Conservation (phyloP, 2,888 invertebrate genomes). For the Troglohyphantes excavatus region DNA sequence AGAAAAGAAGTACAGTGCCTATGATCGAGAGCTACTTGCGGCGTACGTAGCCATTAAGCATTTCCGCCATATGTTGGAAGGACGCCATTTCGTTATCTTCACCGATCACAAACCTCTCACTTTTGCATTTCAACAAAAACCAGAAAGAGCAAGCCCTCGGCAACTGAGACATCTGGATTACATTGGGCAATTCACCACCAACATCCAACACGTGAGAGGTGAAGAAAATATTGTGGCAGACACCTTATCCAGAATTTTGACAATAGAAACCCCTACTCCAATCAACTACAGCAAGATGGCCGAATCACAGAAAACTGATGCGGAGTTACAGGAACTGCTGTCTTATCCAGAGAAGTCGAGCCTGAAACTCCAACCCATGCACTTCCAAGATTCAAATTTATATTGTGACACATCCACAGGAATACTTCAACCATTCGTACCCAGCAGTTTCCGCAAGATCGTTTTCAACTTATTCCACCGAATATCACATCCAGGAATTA, state of each 20-base stretch:
- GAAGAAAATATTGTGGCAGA: slow-evolving; percentile 32
- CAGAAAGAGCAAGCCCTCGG: slow-evolving; percentile 80
- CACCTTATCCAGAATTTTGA: slow-evolving; percentile 34
- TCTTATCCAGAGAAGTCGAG: neutral
- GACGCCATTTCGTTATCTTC: slow-evolving; percentile 14
- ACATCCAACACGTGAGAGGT: slow-evolving; percentile 81
- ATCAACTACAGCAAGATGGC: neutral
- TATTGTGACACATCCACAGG: neutral
- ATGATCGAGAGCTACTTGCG: slow-evolving; percentile 80
- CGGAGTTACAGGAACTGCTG: neutral
- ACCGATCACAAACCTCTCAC: slow-evolving; percentile 79
- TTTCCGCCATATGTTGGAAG: slow-evolving; percentile 60
- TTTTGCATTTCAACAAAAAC: neutral
- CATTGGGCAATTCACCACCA: slow-evolving; percentile 82
- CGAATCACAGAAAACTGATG: neutral
- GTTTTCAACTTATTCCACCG: neutral
- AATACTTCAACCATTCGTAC: neutral
- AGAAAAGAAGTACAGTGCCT: slow-evolving; percentile 46
- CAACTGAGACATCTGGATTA: slow-evolving; percentile 81
- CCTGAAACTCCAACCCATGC: slow-evolving; percentile 7
- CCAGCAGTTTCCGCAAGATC: neutral
- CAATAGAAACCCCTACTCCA: neutral
- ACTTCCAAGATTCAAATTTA: neutral
- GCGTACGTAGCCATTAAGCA: slow-evolving; percentile 79
- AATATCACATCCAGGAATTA: slow-evolving; percentile 8